Conservation (phyloP, 2,888 invertebrate genomes). For the Mantis religiosa region DNA sequence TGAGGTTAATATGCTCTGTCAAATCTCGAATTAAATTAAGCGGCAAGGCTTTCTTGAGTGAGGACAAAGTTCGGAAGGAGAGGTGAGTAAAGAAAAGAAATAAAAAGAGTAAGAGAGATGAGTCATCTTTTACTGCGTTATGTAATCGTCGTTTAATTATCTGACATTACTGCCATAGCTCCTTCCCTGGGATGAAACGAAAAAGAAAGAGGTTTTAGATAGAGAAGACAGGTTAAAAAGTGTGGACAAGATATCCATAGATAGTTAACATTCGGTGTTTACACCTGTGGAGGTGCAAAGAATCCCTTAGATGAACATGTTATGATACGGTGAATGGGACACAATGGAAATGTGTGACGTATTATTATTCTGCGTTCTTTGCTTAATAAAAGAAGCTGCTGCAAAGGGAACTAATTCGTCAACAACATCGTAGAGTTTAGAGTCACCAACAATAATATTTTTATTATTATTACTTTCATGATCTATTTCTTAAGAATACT, state of each 20-base stretch:
- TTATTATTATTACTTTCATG: too few species aligned
- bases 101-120: background rate
- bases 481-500: too few species aligned
- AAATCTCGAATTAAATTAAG: slow-evolving; percentile 24
- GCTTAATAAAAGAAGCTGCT: too few species aligned
- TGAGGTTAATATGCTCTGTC: slow-evolving; percentile 21
- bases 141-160: slow-evolving; percentile 7
- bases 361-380: background rate
- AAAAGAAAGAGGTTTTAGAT: background rate
- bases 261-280: background rate
- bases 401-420: too few species aligned
- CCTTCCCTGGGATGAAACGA: background rate
- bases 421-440: too few species aligned
- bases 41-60: background rate
- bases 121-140: background rate
- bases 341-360: background rate
- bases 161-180: background rate
- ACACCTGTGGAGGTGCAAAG: background rate
- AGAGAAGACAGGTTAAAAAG: background rate
- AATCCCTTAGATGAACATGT: background rate
- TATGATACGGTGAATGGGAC: background rate
- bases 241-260: background rate
- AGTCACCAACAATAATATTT: too few species aligned
- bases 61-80: background rate
- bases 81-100: background rate